Evolutionary conservation across 2,888 invertebrate species (phyloP).

Genomic region (Mythimna lalbum): DNA sequence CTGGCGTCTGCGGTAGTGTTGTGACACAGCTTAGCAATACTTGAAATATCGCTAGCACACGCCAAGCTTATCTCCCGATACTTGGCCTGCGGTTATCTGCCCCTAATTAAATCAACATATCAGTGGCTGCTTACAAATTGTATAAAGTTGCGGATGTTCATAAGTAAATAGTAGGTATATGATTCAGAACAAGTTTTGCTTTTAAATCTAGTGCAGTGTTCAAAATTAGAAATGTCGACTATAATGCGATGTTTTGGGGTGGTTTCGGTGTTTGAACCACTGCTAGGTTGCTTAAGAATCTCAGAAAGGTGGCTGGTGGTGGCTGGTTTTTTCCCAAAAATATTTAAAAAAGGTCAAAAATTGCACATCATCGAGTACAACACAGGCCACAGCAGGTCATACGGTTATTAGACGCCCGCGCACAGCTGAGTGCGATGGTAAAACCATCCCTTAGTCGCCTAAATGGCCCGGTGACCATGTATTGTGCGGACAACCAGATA

Average conservation of each 20-base stretch:
- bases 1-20: neutral
- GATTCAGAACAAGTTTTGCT: neutral
- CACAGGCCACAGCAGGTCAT: no score
- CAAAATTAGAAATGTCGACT: neutral
- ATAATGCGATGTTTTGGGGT: no score
- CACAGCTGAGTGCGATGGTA: no score
- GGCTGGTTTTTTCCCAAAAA: no score
- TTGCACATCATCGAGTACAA: no score
- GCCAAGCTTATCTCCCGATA: slow-evolving; percentile 44
- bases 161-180: neutral
- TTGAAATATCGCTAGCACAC: slow-evolving; percentile 36
- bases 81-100: slow-evolving; percentile 48
- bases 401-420: no score
- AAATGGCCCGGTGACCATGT: no score
- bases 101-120: slow-evolving; percentile 44
- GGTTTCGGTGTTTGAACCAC: neutral
- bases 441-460: no score
- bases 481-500: no score
- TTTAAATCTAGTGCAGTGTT: neutral
- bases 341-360: no score
- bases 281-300: no score
- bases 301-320: no score
- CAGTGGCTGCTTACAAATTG: slow-evolving; percentile 29
- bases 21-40: slow-evolving; percentile 7
- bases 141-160: slow-evolving; percentile 17